phyloP scores from a whole-genome alignment of 2,888 invertebrate genomes.

The Atherix ibis region DNA sequence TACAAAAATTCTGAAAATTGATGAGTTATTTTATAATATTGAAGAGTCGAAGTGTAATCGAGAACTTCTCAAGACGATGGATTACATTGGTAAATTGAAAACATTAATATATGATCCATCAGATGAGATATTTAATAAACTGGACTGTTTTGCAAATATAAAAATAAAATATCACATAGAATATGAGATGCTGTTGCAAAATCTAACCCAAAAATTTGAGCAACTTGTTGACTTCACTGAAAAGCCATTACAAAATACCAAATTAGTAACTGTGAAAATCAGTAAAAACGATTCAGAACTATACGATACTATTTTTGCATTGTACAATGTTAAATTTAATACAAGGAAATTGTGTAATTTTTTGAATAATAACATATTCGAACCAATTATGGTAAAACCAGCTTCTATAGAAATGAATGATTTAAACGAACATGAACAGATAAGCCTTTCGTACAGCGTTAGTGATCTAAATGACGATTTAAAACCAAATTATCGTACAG shows the following conservation, averaged over 20 bases:
- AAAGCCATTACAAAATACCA: conserved; percentile 26
- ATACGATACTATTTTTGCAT: conserved; percentile 24
- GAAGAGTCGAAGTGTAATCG: conserved; percentile 25
- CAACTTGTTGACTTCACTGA: conserved; percentile 24
- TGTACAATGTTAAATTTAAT: conserved; percentile 28
- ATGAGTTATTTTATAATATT: conserved; percentile 32
- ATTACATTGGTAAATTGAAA: conserved; percentile 23
- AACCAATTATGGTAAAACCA: conserved; percentile 26
- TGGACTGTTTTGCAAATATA: conserved; percentile 27
- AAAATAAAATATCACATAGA: conserved; percentile 28
- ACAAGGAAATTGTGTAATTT: conserved; percentile 26
- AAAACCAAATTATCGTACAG: conserved; percentile 26
- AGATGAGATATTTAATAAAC: conserved; percentile 21
- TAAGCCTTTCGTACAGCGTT: conserved; percentile 27
- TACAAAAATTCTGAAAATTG: conserved; percentile 32
- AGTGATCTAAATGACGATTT: conserved; percentile 15
- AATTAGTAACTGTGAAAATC: conserved; percentile 24
- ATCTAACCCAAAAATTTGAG: conserved; percentile 27
- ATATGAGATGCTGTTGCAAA: conserved; percentile 24
- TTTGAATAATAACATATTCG: conserved; percentile 26
- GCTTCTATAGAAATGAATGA: conserved; percentile 23
- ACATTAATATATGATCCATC: conserved; percentile 19
- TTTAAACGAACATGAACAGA: conserved; percentile 14
- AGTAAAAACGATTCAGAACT: conserved; percentile 23
- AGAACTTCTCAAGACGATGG: conserved; percentile 23